These are phyloP conservation scores for Geotrypetes seraphini DNA, from an alignment of 2,797 vertebrate genomes.

Conservation along the genomic window DNA sequence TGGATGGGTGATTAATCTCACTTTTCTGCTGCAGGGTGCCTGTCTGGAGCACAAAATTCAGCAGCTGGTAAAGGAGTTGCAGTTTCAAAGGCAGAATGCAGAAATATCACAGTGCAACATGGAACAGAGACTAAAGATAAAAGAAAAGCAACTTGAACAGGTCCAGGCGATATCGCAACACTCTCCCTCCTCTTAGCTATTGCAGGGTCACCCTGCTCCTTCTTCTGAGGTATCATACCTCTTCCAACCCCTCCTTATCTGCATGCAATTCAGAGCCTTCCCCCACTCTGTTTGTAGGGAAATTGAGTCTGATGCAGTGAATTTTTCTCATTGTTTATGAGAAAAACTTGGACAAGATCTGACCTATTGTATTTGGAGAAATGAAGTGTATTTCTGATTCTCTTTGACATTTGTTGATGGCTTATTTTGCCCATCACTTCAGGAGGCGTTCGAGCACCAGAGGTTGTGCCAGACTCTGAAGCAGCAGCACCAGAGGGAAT, in stretches of 20 bases:
- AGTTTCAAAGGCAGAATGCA: constrained; percentile 65
- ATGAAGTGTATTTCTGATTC: no score
- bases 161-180: constrained; percentile 35
- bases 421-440: no score
- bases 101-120: no score
- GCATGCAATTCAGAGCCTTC: background rate
- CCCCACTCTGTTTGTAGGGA: background rate
- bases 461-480: no score
- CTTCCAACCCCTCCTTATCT: background rate
- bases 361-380: no score
- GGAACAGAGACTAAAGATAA: no score
- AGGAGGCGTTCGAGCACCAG: background rate
- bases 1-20: background rate
- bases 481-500: no score
- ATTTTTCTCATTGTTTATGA: no score
- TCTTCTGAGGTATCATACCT: background rate
- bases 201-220: background rate
- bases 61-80: constrained; percentile 64
- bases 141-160: no score
- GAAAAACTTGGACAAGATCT: no score
- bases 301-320: no score
- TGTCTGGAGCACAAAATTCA: constrained; percentile 49
- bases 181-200: background rate
- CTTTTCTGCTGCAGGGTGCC: constrained; percentile 37
- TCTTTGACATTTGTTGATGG: no score